Evolutionary conservation across 53 echinoderm and acorn worm species (phyloP).

Genomic region (Echinometra lucunter): DNA sequence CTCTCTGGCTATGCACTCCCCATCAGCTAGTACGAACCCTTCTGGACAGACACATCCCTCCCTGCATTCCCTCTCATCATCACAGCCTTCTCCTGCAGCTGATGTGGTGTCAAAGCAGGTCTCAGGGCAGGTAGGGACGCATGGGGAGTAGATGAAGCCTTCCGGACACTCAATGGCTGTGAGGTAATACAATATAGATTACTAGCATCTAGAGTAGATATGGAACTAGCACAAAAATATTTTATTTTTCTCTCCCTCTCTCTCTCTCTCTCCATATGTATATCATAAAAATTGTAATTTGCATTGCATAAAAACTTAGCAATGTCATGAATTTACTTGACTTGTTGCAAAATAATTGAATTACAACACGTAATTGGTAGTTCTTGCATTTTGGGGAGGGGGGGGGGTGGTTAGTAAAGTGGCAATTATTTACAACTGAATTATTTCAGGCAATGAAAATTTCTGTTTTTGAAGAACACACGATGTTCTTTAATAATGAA

Average conservation of each 20-base stretch:
- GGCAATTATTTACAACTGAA: no score
- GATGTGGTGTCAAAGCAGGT: constrained; percentile 56
- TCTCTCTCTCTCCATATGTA: no score
- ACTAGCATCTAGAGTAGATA: neutral
- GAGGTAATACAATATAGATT: neutral
- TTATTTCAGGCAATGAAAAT: no score
- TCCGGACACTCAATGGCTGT: constrained; percentile 73
- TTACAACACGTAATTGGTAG: no score
- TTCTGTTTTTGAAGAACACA: no score
- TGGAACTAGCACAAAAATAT: neutral
- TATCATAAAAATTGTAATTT: neutral
- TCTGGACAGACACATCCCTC: constrained; percentile 84
- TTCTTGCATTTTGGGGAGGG: no score
- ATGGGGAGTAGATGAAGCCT: constrained; percentile 62
- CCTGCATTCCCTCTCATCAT: constrained; percentile 64
- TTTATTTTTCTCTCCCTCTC: no score
- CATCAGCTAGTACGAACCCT: constrained; percentile 73
- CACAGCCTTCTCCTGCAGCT: constrained; percentile 46
- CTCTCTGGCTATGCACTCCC: constrained; percentile 74
- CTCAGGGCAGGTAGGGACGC: constrained; percentile 74
- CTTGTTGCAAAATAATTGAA: no score
- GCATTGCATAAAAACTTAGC: no score
- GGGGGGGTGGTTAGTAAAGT: no score
- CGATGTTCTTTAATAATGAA: no score
- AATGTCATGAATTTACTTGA: no score